phyloP scores from a whole-genome alignment of 2,888 invertebrate species.

The Andrena minutula region DNA sequence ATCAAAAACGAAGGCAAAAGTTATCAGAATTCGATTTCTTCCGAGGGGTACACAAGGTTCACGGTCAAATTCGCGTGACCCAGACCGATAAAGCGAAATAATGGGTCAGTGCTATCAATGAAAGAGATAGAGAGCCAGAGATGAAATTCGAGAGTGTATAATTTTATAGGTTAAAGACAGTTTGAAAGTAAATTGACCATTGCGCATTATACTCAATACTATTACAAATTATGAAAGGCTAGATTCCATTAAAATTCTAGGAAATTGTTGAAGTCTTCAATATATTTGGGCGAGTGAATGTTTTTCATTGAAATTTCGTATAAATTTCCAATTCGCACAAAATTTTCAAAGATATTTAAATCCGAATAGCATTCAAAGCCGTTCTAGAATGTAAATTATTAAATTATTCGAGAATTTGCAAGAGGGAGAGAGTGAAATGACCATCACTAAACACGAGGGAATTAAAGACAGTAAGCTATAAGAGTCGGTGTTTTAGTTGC shows the following conservation, averaged over 20 bases:
- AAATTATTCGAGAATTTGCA: not conserved
- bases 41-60: constrained; percentile 47
- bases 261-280: not conserved
- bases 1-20: constrained; percentile 47
- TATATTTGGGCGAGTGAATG: not conserved
- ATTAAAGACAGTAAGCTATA: constrained; percentile 40
- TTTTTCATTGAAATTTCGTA: constrained; percentile 5
- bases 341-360: not conserved
- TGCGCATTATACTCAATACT: not conserved
- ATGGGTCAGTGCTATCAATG: constrained; percentile 3
- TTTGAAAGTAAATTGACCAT: too few relatives aligned
- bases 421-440: constrained; percentile 2
- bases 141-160: not conserved
- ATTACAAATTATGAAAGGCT: not conserved
- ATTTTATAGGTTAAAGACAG: not conserved
- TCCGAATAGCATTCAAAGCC: not conserved
- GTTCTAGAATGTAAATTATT: not conserved
- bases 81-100: constrained; percentile 38
- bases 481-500: constrained; percentile 56
- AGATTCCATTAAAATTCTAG: not conserved
- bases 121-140: not conserved
- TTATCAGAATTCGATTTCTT: constrained; percentile 55
- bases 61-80: constrained; percentile 69
- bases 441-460: constrained; percentile 2
- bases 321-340: not conserved